These are phyloP conservation scores for Ruditapes philippinarum DNA, from an alignment of 1,140 invertebrate genomes.

Conservation along the genomic window DNA sequence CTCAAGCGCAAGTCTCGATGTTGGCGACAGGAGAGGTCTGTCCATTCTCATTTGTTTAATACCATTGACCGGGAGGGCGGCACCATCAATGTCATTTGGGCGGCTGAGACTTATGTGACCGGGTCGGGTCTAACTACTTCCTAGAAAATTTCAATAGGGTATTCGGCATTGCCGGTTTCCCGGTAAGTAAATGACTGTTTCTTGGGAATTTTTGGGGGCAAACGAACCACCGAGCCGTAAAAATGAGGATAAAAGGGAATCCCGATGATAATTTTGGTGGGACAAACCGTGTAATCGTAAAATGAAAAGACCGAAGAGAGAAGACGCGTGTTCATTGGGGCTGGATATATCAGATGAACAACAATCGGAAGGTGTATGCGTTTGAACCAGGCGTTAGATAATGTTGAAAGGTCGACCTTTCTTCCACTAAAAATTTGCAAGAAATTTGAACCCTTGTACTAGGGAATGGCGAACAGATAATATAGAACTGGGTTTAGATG, in stretches of 20 bases:
- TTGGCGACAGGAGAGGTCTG: conserved; percentile 64
- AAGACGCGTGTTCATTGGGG: conserved; percentile 74
- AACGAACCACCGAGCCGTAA: conserved; percentile 61
- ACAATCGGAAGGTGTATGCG: conserved; percentile 69
- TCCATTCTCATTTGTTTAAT: conserved; percentile 71
- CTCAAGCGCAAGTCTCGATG: conserved; percentile 43
- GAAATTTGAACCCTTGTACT: conserved; percentile 76
- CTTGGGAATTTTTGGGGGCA: conserved; percentile 70
- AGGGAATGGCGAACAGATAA: conserved; percentile 70
- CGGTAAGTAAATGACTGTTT: conserved; percentile 75
- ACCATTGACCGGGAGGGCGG: conserved; percentile 57
- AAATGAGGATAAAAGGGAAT: conserved; percentile 81
- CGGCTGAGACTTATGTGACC: conserved; percentile 35
- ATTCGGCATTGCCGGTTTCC: conserved; percentile 73
- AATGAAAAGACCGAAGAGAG: too few relatives aligned
- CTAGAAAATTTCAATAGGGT: conserved; percentile 75
- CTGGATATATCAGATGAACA: conserved; percentile 76
- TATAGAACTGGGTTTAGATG: conserved; percentile 64
- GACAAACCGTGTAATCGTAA: conserved; percentile 68
- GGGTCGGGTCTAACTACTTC: neutral
- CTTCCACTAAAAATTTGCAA: conserved; percentile 79
- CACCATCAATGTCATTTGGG: conserved; percentile 50
- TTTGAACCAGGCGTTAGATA: conserved; percentile 67
- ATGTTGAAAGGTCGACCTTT: conserved; percentile 78
- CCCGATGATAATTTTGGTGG: conserved; percentile 72